Conservation (phyloP, 2,113 vertebrate species). For the Orientallactaga bullata region DNA sequence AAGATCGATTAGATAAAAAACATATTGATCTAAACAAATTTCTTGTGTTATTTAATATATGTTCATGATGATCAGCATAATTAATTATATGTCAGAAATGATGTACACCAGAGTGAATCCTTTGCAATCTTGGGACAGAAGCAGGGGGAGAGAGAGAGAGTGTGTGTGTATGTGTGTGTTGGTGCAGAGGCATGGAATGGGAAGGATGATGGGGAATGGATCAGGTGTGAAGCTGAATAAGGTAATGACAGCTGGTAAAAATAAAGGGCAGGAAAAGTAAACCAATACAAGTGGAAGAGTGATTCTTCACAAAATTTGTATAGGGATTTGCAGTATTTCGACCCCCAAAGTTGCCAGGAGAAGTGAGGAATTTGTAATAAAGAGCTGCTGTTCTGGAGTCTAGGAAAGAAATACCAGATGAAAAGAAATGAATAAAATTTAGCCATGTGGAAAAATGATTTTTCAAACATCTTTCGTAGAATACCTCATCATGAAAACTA, state of each 20-base stretch:
- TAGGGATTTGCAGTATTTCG: neutral
- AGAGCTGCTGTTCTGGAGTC: neutral
- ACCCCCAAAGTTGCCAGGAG: neutral
- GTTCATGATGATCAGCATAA: neutral
- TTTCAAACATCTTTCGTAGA: neutral
- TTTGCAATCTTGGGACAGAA: too few species aligned
- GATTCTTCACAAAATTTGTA: neutral
- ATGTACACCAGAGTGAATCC: neutral
- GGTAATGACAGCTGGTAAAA: neutral
- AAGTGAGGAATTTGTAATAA: too few species aligned
- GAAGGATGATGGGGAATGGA: fast-evolving
- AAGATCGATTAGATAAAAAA: neutral
- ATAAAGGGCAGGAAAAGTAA: neutral
- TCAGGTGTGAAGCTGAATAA: neutral
- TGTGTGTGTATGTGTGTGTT: too few species aligned
- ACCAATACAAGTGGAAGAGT: neutral
- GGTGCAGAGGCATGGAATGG: too few species aligned
- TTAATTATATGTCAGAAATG: neutral
- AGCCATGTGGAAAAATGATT: neutral
- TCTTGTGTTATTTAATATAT: neutral
- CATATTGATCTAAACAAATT: neutral
- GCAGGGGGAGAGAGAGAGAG: too few species aligned
- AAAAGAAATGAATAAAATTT: neutral
- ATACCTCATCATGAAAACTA: neutral
- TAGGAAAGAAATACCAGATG: neutral